Evolutionary conservation across 2,113 vertebrate genomes (phyloP).

Genomic region (Peucedramus taeniatus): DNA sequence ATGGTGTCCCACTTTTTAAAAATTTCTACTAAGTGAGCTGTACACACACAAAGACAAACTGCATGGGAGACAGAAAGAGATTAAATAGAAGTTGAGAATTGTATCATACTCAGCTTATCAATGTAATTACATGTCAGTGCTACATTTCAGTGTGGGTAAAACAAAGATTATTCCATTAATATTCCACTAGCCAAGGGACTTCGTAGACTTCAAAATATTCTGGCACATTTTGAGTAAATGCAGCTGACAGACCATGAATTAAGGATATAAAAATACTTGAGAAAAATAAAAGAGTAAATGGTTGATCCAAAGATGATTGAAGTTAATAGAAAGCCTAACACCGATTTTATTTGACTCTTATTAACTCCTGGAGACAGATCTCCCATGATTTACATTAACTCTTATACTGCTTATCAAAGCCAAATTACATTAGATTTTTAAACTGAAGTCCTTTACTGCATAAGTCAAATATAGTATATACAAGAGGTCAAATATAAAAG

Average conservation of each 20-base stretch:
- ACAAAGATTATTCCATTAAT: neutral
- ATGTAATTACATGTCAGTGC: neutral
- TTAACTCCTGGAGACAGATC: neutral
- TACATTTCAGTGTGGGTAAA: neutral
- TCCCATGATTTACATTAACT: neutral
- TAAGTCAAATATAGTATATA: neutral
- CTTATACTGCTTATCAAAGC: neutral
- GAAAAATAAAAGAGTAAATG: neutral
- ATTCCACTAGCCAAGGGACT: neutral
- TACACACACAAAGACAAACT: neutral
- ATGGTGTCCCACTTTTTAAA: neutral
- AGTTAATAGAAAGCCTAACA: neutral
- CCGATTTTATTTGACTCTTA: neutral
- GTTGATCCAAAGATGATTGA: neutral
- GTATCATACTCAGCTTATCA: neutral
- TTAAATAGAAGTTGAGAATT: neutral
- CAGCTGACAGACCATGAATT: neutral
- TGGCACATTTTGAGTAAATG: neutral
- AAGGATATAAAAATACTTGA: neutral
- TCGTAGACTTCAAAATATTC: neutral
- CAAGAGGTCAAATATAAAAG: slow-evolving; percentile 21
- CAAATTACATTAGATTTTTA: neutral
- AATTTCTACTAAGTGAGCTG: neutral
- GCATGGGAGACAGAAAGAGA: neutral
- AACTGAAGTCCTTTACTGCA: neutral